phyloP scores from a whole-genome alignment of 2,113 vertebrate genomes.

The Silurus glanis region DNA sequence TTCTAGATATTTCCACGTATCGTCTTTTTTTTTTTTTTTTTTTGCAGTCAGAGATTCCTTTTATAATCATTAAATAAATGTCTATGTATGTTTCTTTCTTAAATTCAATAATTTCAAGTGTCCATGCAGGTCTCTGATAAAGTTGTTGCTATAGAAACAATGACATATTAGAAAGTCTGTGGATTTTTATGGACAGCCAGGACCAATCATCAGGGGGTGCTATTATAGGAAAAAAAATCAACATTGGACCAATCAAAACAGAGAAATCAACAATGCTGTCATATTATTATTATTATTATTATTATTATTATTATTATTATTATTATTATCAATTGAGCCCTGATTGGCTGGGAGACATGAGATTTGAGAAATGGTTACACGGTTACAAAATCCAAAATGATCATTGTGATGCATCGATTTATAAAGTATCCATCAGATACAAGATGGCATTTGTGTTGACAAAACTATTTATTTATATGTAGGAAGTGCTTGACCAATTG shows the following conservation, averaged over 20 bases:
- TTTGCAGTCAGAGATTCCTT: not conserved
- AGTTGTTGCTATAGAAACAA: not conserved
- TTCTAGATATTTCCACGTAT: no score
- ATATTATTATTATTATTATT: not conserved
- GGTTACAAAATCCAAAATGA: no score
- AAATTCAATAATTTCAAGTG: not conserved
- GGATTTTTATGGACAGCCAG: no score
- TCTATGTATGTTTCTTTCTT: not conserved
- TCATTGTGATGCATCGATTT: no score
- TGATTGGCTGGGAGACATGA: not conserved
- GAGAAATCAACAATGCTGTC: not conserved
- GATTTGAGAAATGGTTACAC: no score
- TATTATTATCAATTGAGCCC: not conserved
- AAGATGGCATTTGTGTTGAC: no score
- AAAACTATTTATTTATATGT: no score
- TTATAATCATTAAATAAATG: not conserved
- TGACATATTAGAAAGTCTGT: no score
- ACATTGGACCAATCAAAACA: not conserved
- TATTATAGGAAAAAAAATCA: not conserved
- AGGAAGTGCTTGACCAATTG: no score
- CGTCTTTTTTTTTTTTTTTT: no score
- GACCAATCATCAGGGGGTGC: not conserved
- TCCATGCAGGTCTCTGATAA: not conserved
- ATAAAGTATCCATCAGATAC: no score
- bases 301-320: no score